These are phyloP conservation scores for Oasisia sp. DNA, from an alignment of 2,888 invertebrate species.

Conservation along the genomic window DNA sequence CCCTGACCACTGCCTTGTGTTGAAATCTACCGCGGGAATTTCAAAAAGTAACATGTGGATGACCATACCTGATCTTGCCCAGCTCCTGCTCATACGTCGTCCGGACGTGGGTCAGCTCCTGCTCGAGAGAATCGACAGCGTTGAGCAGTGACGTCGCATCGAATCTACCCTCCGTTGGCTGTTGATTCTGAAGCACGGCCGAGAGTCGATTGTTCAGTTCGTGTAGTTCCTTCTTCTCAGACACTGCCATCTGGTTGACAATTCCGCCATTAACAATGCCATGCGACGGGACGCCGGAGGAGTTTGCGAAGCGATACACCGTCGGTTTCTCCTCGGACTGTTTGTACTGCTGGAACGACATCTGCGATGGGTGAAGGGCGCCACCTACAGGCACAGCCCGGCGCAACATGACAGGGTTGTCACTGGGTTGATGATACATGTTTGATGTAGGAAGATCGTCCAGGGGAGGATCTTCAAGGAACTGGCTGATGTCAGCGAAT, in stretches of 20 bases:
- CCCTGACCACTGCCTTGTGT: background rate
- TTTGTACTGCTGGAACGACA: background rate
- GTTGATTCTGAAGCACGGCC: slow-evolving; percentile 40
- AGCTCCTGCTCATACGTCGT: slow-evolving; percentile 58
- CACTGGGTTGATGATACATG: background rate
- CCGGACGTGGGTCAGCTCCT: slow-evolving; percentile 54
- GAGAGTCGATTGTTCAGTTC: background rate
- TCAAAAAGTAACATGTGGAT: background rate
- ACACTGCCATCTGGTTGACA: background rate
- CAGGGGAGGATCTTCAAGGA: background rate
- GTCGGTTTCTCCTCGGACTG: background rate
- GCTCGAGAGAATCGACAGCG: slow-evolving; percentile 55
- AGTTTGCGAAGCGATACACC: background rate
- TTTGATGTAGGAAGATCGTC: background rate
- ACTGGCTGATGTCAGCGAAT: background rate
- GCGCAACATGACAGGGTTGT: background rate
- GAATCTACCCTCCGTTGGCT: slow-evolving; percentile 42
- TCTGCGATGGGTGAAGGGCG: background rate
- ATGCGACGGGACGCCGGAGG: background rate
- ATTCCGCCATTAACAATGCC: background rate
- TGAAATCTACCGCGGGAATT: background rate
- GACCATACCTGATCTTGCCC: slow-evolving; percentile 51
- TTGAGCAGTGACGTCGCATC: slow-evolving; percentile 53
- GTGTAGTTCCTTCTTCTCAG: background rate
- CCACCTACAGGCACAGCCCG: background rate